A percentile compares a stretch with the other conserved stretches of the same genome.
phyloP scores from a whole-genome alignment of 2,888 invertebrate genomes.

The Terebella lapidaria region DNA sequence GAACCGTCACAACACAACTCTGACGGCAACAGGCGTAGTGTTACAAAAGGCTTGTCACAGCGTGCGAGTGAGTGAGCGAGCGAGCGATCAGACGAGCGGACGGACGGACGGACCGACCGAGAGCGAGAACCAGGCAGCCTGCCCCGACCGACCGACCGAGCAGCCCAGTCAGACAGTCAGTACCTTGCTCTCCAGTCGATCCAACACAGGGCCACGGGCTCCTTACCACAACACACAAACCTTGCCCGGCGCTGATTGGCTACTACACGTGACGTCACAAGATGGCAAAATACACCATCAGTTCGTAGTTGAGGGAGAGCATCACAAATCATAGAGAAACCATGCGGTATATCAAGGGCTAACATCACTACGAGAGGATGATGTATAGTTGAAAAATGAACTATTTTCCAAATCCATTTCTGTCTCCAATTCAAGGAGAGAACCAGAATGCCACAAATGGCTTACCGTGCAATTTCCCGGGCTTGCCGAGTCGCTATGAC shows the following conservation, averaged over 20 bases:
- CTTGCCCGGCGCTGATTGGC: neutral
- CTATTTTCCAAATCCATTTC: slow-evolving; percentile 1
- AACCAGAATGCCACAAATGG: neutral
- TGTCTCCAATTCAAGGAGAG: neutral
- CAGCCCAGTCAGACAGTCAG: neutral
- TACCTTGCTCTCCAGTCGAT: too few species aligned
- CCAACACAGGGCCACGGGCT: too few species aligned
- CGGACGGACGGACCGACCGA: neutral
- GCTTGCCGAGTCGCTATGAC: neutral
- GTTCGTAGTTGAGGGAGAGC: neutral
- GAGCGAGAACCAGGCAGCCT: neutral
- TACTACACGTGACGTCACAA: neutral
- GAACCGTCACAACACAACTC: too few species aligned
- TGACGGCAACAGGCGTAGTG: too few species aligned
- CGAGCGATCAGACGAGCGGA: neutral
- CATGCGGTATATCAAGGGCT: too few species aligned
- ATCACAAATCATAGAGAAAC: neutral
- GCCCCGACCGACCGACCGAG: neutral
- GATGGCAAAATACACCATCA: neutral
- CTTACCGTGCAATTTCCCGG: neutral
- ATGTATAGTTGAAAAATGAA: neutral
- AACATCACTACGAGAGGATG: neutral
- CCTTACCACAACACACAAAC: too few species aligned
- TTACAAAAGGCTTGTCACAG: too few species aligned
- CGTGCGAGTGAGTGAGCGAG: too few species aligned